Base-by-base conservation (phyloP, 2,797 vertebrate genomes). In the Paratrypauchen microcephalus region DNA sequence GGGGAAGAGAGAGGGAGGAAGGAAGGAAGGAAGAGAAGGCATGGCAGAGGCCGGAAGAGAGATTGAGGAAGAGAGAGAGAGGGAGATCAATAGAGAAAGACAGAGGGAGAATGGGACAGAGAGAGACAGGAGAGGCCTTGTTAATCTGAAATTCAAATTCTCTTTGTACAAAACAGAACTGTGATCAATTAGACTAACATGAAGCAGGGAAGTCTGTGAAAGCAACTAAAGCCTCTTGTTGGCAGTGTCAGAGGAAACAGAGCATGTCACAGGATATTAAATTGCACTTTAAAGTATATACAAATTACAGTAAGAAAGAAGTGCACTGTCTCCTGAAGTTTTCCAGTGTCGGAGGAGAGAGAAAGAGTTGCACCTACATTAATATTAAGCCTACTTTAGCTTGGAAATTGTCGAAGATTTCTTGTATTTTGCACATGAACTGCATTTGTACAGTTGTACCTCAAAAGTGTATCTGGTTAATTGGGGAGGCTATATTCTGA, bases 271-370 rank as follows among this genome's bases (percentile, higher is more conserved):
- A 81, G 72, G 81, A 86, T 86, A 83, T 81, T 87, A 79, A 88
- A 68, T 72, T 75, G 54, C 65, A 70, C 64, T 64, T 26, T 72
- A 79, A 74, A 79, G 78, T 57, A 70, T 73, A 28, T 28, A 73
- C 73, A 84, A 55, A 77, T 79, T 65, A 74, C 71, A 79, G 73
- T 28, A 57, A 57, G 55, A 80, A 68, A 71, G 82, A 80, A 70
- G 81, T 67, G 61, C 75, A 61, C 57, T 32, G 57, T 87, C 79
- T 78, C 77, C 76, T 89, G 82, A 86, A 62, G 72, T 81, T 90
- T 89, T 87, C 87, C 84, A 63, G 79, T 77, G 83, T 91, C 90
- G 89, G 90, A 89, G 87, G 83, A 83, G 83, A 83, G 88, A 24
- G 54, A 23, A 9, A 57, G 86, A 86, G 75, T 71, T 72, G 75